Evolutionary conservation across 2,797 vertebrate species (phyloP).

Genomic region (Galagoides demidoff): DNA sequence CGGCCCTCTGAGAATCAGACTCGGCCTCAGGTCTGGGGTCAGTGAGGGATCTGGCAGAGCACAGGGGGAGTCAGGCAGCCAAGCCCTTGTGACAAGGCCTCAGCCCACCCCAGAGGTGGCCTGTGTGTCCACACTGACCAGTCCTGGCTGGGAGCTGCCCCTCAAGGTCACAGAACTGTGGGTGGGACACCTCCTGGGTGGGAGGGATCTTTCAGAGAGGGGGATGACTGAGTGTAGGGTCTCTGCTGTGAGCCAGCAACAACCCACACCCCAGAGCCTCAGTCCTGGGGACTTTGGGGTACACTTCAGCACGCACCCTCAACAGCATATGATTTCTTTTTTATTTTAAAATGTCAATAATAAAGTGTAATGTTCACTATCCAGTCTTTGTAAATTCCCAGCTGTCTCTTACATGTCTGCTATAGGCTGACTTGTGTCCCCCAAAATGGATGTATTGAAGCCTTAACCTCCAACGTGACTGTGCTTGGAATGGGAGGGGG

Average conservation of each 20-base stretch:
- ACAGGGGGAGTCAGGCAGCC: background rate
- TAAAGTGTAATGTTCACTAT: fast-evolving
- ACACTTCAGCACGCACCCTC: fast-evolving
- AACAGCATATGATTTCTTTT: background rate
- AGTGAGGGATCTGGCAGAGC: background rate
- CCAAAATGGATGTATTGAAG: fast-evolving
- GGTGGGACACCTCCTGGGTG: background rate
- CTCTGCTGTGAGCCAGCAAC: fast-evolving
- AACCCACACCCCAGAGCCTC: background rate
- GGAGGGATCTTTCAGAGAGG: fast-evolving
- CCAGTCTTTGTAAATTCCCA: background rate
- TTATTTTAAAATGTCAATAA: background rate
- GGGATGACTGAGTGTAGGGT: background rate
- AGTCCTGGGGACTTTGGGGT: fast-evolving
- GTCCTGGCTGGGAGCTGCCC: background rate
- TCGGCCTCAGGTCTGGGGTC: fast-evolving
- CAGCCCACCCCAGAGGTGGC: background rate
- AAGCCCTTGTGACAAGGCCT: background rate
- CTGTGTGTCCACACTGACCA: background rate
- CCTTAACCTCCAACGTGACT: fast-evolving
- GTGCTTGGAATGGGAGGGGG: background rate
- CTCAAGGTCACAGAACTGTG: background rate
- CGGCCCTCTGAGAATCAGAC: background rate
- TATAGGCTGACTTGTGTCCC: background rate
- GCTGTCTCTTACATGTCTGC: fast-evolving